A percentile compares a stretch with the other conserved stretches of the same genome.
Conservation (phyloP, 1,140 invertebrate species). For the Trichonephila clavipes region DNA sequence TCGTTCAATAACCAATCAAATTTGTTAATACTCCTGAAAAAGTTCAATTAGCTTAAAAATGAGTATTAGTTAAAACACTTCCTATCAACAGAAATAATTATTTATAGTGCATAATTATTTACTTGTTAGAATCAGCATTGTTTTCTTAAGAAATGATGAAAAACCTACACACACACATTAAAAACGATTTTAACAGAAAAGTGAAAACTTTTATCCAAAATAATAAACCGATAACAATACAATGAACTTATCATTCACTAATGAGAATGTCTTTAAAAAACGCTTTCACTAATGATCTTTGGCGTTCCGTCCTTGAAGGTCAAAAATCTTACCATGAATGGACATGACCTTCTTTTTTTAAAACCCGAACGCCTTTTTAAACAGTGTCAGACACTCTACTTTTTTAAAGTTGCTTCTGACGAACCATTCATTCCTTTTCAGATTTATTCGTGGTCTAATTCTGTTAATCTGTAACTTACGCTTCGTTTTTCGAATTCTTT, state of each 20-base stretch:
- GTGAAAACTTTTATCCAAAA: not conserved
- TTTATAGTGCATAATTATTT: not conserved
- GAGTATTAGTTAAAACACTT: too few relatives aligned
- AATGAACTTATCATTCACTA: constrained; percentile 32
- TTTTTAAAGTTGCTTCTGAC: not conserved
- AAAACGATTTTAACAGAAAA: not conserved
- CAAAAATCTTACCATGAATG: constrained; percentile 56
- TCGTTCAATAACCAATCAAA: too few relatives aligned
- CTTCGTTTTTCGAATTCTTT: too few relatives aligned
- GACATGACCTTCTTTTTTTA: constrained; percentile 56
- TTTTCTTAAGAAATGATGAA: too few relatives aligned
- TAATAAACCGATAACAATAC: not conserved
- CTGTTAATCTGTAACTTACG: not conserved
- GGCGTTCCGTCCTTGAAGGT: constrained; percentile 31
- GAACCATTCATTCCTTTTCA: not conserved
- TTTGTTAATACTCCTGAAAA: too few relatives aligned
- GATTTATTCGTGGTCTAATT: not conserved
- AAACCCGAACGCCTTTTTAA: constrained; percentile 34
- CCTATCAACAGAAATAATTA: not conserved
- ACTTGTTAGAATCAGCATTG: not conserved
- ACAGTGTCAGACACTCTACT: constrained; percentile 47
- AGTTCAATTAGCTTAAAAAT: too few relatives aligned
- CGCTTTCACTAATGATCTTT: constrained; percentile 39
- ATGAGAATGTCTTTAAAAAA: constrained; percentile 50
- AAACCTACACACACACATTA: not conserved